phyloP scores from a whole-genome alignment of 1,140 invertebrate genomes.

The Drosophila willistoni region DNA sequence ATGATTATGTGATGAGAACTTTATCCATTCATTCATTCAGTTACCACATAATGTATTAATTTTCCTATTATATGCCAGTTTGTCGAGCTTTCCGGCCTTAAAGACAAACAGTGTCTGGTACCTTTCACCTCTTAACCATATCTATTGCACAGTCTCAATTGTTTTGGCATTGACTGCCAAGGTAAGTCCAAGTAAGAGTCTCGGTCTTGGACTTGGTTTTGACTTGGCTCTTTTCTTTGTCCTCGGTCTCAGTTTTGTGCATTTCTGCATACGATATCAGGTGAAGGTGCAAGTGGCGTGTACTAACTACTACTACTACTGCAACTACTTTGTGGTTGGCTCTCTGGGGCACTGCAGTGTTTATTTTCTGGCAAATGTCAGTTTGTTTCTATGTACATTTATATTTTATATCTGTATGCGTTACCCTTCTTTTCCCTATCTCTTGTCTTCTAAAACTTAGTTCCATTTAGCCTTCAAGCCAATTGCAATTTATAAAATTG shows the following conservation, averaged over 20 bases:
- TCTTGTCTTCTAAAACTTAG: too few species aligned
- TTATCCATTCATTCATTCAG: too few species aligned
- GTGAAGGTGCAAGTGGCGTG: background rate
- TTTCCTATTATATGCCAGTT: background rate
- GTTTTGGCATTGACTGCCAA: constrained; percentile 75
- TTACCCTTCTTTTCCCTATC: background rate
- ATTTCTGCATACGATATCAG: constrained; percentile 28
- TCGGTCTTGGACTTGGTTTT: constrained; percentile 46
- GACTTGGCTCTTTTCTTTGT: constrained; percentile 48
- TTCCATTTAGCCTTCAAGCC: constrained; percentile 25
- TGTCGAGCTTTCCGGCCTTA: constrained; percentile 23
- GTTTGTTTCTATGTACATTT: constrained; percentile 8
- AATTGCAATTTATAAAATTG: constrained; percentile 68
- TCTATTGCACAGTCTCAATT: constrained; percentile 62
- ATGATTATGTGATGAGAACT: too few species aligned
- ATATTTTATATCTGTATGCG: background rate
- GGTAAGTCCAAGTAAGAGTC: constrained; percentile 49
- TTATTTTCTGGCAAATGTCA: constrained; percentile 62
- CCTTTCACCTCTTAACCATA: background rate
- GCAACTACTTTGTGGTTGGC: constrained; percentile 52
- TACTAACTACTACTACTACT: constrained; percentile 7
- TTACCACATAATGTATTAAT: too few species aligned
- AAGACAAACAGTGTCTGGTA: constrained; percentile 41
- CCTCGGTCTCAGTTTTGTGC: constrained; percentile 34
- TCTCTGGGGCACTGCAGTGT: constrained; percentile 49